These are phyloP conservation scores for Atherinomorus stipes DNA, from an alignment of 2,113 vertebrate species.

Conservation along the genomic window DNA sequence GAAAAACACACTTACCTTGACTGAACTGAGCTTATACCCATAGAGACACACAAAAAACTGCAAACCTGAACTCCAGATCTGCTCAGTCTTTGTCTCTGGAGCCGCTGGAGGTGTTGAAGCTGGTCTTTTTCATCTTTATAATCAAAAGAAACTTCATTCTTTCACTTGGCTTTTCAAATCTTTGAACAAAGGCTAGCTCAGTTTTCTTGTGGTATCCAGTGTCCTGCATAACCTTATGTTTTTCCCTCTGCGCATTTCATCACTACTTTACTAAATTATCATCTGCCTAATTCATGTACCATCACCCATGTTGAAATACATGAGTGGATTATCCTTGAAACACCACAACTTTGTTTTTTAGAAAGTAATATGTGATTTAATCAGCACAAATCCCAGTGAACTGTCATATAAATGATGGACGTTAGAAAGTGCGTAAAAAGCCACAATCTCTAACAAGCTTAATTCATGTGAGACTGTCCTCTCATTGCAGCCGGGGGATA, in stretches of 20 bases:
- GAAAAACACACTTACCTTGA: slow-evolving; percentile 36
- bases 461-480: background rate
- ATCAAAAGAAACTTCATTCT: slow-evolving; percentile 62
- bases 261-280: background rate
- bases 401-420: background rate
- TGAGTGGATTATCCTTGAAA: background rate
- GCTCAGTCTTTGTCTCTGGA: slow-evolving; percentile 24
- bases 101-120: slow-evolving; percentile 29
- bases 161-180: slow-evolving; percentile 54
- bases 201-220: slow-evolving; percentile 9
- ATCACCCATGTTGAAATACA: slow-evolving; percentile 13
- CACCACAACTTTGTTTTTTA: background rate
- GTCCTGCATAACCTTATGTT: slow-evolving; percentile 14
- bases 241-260: background rate
- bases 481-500: slow-evolving; percentile 25
- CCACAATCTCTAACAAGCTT: slow-evolving; percentile 39
- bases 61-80: slow-evolving; percentile 13
- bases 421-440: slow-evolving; percentile 19
- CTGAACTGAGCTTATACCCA: slow-evolving; percentile 14
- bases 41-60: slow-evolving; percentile 7
- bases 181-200: slow-evolving; percentile 21
- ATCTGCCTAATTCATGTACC: background rate
- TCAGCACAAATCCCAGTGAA: slow-evolving; percentile 1
- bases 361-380: slow-evolving; percentile 12
- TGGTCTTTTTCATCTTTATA: slow-evolving; percentile 49